Evolutionary conservation across 2,888 invertebrate genomes (phyloP), one percentile per base, ranked within the genome.

Genomic region (Malacosoma neustria): DNA sequence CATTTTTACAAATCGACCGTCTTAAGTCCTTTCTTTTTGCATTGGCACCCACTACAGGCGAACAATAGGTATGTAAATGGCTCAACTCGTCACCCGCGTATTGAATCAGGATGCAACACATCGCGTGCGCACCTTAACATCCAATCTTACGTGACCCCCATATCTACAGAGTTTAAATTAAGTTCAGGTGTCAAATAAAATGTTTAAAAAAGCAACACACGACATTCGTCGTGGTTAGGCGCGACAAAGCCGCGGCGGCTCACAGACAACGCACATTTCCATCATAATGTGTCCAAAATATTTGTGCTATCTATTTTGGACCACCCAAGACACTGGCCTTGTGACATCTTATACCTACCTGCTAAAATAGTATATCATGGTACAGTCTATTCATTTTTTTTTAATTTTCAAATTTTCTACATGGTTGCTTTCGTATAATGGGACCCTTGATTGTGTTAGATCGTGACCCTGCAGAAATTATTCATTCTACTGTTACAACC

Each of bases 281-380:
- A 85, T 85, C 63, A 82, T 75, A 85, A 85, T 84, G 62, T 73
- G 70, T 61, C 72, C 67, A 75, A 77, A 76, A 77, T 79, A 69
- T 76, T 73, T 74, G 66, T 76, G 76, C 72, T 70, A 76, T 80
- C 69, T 72, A 66, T 65, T 64, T 54, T 44, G 57, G 85, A 81
- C 85, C 85, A 85, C 85, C 85, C 85, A 82, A 40, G 65, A 22
- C 43, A 40, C 60, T 43, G 45, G 56, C 46, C 30, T 32, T 61
- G 60, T 64, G 77, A 72, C 76, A 81, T 80, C 69, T 71, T 32
- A 65, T 73, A 72, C 80, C 81, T 74, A 79, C 38, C 47, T 70
- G 22, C 22, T 22, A 22, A 22, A 22, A 22, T 4, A 22, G 22
- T 22, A 4, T 22, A 5, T 22, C 22, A 7, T 6, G 4, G 3